Percentiles rank a stretch among this genome's conserved stretches.
phyloP scores from a whole-genome alignment of 2,797 vertebrate genomes.

The Ptychobarbus kaznakovi region DNA sequence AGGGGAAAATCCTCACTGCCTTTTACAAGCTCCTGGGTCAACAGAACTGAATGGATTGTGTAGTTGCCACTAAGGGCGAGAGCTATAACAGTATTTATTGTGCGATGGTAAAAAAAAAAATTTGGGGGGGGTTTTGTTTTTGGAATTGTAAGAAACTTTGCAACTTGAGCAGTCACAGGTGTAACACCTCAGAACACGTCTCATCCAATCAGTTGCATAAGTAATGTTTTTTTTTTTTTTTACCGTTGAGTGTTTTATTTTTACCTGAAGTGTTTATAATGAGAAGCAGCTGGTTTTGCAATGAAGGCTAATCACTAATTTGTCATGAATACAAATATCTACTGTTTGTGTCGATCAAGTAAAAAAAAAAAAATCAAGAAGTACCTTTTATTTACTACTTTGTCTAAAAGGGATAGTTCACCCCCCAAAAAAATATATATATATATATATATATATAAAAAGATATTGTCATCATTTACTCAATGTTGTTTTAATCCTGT shows the following conservation, averaged over 20 bases:
- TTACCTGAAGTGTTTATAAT: slow-evolving; percentile 3
- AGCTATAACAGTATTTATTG: neutral
- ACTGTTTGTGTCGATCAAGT: neutral
- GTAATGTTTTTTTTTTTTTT: neutral
- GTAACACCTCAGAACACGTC: neutral
- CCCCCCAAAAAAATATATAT: no score
- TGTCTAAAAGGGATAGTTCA: neutral
- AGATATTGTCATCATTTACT: neutral
- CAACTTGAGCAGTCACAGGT: slow-evolving; percentile 6
- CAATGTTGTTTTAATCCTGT: neutral
- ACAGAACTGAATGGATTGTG: slow-evolving; percentile 15
- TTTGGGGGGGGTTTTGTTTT: neutral
- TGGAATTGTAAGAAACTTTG: neutral
- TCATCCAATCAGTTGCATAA: neutral
- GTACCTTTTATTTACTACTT: neutral
- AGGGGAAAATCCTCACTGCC: neutral
- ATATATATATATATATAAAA: no score
- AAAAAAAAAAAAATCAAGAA: neutral
- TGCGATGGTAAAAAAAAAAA: neutral
- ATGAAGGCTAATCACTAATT: neutral
- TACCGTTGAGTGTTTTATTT: slow-evolving; percentile 7
- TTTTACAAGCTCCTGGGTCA: slow-evolving; percentile 26
- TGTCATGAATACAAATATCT: neutral
- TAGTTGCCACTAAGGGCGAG: neutral
- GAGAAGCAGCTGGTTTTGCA: slow-evolving; percentile 15